phyloP scores from a whole-genome alignment of 2,888 invertebrate genomes.

The Noctua pronuba region DNA sequence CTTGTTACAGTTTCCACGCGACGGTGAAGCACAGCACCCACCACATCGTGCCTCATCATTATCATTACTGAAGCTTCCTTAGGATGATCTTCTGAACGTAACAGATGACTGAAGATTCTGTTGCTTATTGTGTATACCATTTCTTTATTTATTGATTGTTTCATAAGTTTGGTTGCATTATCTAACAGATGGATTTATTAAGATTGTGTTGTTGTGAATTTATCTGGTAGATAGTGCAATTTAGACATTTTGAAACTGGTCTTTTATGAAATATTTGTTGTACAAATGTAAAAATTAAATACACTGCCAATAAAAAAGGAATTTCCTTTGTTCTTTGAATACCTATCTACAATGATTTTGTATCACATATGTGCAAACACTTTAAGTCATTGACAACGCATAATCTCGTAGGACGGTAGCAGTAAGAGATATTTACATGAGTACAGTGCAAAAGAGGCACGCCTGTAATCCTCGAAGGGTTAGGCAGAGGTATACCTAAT shows the following conservation, averaged over 20 bases:
- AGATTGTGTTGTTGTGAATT: background rate
- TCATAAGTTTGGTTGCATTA: background rate
- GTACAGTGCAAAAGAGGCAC: background rate
- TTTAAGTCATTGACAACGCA: background rate
- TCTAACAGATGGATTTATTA: background rate
- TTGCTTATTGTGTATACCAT: background rate
- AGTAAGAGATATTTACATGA: background rate
- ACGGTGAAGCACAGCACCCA: constrained; percentile 74
- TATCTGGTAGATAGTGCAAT: background rate
- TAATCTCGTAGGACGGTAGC: background rate
- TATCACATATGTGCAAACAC: background rate
- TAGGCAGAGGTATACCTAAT: too few species aligned
- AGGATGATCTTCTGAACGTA: constrained; percentile 17
- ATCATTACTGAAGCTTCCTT: constrained; percentile 50
- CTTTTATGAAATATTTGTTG: constrained; percentile 1
- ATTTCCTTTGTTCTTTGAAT: background rate
- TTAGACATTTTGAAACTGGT: background rate
- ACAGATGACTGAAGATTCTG: background rate
- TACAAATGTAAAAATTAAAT: constrained; percentile 24
- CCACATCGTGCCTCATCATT: constrained; percentile 67
- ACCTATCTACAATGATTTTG: too few species aligned
- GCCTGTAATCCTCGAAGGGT: too few species aligned
- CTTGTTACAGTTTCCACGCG: constrained; percentile 76
- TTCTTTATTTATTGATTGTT: constrained; percentile 24
- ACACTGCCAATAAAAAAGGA: background rate